Conservation (phyloP, 2,888 invertebrate species). For the Dorcus hopei region DNA sequence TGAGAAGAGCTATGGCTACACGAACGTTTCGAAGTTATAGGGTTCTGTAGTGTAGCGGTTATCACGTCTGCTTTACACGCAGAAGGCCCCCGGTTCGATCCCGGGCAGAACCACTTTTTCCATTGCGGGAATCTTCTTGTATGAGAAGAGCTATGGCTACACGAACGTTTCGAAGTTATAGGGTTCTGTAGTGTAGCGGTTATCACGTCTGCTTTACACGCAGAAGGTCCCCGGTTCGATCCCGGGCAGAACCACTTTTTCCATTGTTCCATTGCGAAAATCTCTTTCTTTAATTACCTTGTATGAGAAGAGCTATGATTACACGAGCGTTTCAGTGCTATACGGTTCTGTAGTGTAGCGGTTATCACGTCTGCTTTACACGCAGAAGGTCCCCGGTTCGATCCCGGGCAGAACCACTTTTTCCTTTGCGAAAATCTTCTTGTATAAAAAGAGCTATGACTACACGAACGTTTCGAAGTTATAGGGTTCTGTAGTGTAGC, state of each 20-base stretch:
- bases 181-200: slow-evolving; percentile 49
- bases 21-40: no score
- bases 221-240: slow-evolving; percentile 52
- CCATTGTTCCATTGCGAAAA: no score
- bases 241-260: slow-evolving; percentile 48
- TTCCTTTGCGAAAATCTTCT: background rate
- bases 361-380: slow-evolving; percentile 52
- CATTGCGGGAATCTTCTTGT: no score
- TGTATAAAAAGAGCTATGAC: no score
- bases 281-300: no score
- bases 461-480: no score
- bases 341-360: slow-evolving; percentile 47
- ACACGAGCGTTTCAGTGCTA: no score
- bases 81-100: slow-evolving; percentile 52
- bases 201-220: slow-evolving; percentile 52
- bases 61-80: slow-evolving; percentile 52
- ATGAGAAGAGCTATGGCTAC: no score
- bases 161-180: no score
- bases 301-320: no score
- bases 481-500: slow-evolving; percentile 47
- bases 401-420: slow-evolving; percentile 50
- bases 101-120: slow-evolving; percentile 47
- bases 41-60: slow-evolving; percentile 50
- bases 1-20: no score
- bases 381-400: slow-evolving; percentile 52